Evolutionary conservation across 2,888 invertebrate genomes (phyloP).

Genomic region (Phengaris alcon): DNA sequence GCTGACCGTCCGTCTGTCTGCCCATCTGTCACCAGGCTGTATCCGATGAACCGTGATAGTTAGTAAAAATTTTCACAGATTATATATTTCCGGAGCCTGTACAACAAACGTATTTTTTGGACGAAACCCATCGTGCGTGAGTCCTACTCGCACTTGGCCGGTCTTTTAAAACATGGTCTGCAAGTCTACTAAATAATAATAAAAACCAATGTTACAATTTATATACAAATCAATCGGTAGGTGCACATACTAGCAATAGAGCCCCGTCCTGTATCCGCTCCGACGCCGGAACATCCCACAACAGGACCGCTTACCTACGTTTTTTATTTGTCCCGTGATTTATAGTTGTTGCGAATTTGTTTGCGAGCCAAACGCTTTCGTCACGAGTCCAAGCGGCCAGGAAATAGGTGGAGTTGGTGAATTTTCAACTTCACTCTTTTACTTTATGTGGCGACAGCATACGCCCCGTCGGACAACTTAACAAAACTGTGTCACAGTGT

Average conservation of each 20-base stretch:
- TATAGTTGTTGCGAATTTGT: slow-evolving; percentile 76
- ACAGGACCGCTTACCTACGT: slow-evolving; percentile 78
- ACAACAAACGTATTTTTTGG: too few species aligned
- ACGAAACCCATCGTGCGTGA: too few species aligned
- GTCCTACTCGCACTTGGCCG: too few species aligned
- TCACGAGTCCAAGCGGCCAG: slow-evolving; percentile 46
- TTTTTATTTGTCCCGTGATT: slow-evolving; percentile 77
- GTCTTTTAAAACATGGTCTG: neutral
- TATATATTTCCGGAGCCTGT: too few species aligned
- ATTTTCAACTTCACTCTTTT: slow-evolving; percentile 39
- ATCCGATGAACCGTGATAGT: too few species aligned
- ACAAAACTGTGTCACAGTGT: slow-evolving; percentile 8
- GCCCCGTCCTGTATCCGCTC: slow-evolving; percentile 58
- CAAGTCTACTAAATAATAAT: neutral
- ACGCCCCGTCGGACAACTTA: slow-evolving; percentile 29
- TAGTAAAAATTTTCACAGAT: too few species aligned
- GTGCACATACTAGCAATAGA: slow-evolving; percentile 52
- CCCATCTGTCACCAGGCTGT: too few species aligned
- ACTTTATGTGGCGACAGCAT: slow-evolving; percentile 26
- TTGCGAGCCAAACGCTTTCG: slow-evolving; percentile 66
- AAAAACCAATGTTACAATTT: slow-evolving; percentile 5
- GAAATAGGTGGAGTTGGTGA: slow-evolving; percentile 47
- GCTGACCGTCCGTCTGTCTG: too few species aligned
- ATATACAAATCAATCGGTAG: slow-evolving; percentile 12
- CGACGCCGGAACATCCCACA: slow-evolving; percentile 48